Conservation (phyloP, 2,888 invertebrate genomes). For the Thelaira solivaga region DNA sequence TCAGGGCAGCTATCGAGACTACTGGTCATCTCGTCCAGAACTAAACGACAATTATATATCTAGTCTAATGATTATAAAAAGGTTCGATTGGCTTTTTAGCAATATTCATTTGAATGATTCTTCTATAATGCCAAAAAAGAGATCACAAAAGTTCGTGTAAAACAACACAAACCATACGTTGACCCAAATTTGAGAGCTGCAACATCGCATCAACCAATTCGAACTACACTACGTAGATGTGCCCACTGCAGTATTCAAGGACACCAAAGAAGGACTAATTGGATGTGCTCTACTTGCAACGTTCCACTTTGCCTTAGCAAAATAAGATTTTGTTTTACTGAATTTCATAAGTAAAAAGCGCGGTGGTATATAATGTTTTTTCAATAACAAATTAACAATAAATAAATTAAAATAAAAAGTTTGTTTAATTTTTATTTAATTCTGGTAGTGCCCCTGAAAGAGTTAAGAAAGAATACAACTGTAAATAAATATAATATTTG, state of each 20-base stretch:
- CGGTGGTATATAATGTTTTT: neutral
- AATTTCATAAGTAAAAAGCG: neutral
- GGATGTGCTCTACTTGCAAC: neutral
- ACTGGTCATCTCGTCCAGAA: neutral
- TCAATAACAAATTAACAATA: too few relatives aligned
- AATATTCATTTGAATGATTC: neutral
- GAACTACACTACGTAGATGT: neutral
- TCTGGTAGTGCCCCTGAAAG: too few relatives aligned
- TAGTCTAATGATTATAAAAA: neutral
- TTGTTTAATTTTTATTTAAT: too few relatives aligned
- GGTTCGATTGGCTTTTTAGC: too few relatives aligned
- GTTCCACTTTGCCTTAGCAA: neutral
- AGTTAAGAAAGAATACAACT: too few relatives aligned
- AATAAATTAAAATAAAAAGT: too few relatives aligned
- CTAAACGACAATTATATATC: slow-evolving; percentile 1
- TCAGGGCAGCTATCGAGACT: neutral
- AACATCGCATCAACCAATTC: too few relatives aligned
- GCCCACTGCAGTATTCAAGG: neutral
- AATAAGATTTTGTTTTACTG: neutral
- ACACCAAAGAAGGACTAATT: neutral
- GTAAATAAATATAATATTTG: too few relatives aligned
- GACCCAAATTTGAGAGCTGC: too few relatives aligned
- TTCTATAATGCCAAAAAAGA: neutral
- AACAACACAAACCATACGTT: too few relatives aligned
- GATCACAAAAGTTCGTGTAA: too few relatives aligned